phyloP scores from a whole-genome alignment of 2,888 invertebrate species.

The Sinotaia quadrata region DNA sequence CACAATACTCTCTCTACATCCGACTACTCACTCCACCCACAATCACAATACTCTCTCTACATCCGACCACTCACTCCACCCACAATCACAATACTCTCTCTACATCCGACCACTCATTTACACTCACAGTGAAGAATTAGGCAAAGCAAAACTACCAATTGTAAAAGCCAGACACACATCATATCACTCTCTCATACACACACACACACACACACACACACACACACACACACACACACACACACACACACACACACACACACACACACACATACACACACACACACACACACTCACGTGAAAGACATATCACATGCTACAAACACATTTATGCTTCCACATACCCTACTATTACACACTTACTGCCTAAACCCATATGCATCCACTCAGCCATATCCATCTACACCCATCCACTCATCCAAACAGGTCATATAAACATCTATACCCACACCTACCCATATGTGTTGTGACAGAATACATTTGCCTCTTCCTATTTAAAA shows the following conservation, averaged over 20 bases:
- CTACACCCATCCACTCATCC: background rate
- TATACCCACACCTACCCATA: conserved; percentile 1
- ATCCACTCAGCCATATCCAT: background rate
- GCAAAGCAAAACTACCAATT: background rate
- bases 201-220: background rate
- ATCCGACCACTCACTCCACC: too few relatives aligned
- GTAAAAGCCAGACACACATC: background rate
- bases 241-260: conserved; percentile 9
- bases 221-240: background rate
- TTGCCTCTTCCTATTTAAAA: too few relatives aligned
- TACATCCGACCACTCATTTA: too few relatives aligned
- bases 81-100: too few relatives aligned
- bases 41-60: too few relatives aligned
- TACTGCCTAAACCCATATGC: background rate
- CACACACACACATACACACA: background rate
- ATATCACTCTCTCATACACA: background rate
- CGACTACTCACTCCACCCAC: too few relatives aligned
- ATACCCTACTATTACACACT: too few relatives aligned
- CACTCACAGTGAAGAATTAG: background rate
- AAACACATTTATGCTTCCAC: background rate
- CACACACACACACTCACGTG: background rate
- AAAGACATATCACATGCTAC: too few relatives aligned
- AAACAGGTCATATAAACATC: conserved; percentile 3
- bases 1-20: too few relatives aligned
- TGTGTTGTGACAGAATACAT: too few relatives aligned